Evolutionary conservation across 2,888 invertebrate genomes (phyloP).

Genomic region (Parelbella ahira): DNA sequence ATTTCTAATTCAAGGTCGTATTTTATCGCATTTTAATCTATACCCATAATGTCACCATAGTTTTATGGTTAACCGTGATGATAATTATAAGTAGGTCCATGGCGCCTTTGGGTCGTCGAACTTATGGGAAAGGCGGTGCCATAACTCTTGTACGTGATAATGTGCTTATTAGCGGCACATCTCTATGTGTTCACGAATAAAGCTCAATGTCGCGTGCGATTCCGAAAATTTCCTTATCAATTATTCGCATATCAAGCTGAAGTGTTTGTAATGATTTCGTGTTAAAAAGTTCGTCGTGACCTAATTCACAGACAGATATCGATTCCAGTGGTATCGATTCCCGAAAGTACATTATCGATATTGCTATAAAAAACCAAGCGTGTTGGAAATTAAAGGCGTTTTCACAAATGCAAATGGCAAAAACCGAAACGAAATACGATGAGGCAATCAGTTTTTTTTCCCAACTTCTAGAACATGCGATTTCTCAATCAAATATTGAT

Average conservation of each 20-base stretch:
- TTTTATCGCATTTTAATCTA: constrained; percentile 58
- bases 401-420: no score
- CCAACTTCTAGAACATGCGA: constrained; percentile 13
- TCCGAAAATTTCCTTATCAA: constrained; percentile 24
- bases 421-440: no score
- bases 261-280: constrained; percentile 28
- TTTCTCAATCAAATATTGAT: constrained; percentile 22
- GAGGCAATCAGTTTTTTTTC: constrained; percentile 18
- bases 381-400: no score
- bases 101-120: constrained; percentile 50
- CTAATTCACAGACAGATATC: constrained; percentile 26
- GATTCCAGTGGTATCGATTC: no score
- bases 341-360: no score
- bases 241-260: constrained; percentile 29
- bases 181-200: constrained; percentile 3
- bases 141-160: constrained; percentile 26
- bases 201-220: constrained; percentile 1
- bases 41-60: constrained; percentile 42
- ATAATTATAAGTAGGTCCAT: constrained; percentile 36
- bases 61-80: constrained; percentile 43
- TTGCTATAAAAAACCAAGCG: no score
- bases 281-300: constrained; percentile 20
- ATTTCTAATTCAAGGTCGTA: constrained; percentile 44
- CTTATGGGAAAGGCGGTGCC: constrained; percentile 35
- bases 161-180: constrained; percentile 3